Base-by-base conservation (phyloP, 2,888 invertebrate species). In the Ectemnius cavifrons region DNA sequence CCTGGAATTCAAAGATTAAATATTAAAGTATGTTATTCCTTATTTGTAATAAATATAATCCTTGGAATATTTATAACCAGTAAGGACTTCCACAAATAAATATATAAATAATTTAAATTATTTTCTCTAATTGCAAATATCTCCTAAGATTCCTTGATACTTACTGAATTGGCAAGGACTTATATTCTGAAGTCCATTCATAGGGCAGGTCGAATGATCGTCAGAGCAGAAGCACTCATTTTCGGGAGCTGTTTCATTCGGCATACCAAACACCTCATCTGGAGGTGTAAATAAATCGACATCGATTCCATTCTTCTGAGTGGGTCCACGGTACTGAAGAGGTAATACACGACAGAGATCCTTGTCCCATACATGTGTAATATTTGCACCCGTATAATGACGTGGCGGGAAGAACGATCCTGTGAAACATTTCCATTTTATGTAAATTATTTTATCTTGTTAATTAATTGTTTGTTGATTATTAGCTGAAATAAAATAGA, bases 371-470 rank as follows among this genome's bases (percentile, higher is more conserved):
- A 97, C 91, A 81, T 96, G 93, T 16, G 97, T 93, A 0, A 93
- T 91, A 87, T 97, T 94, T 0, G 93, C 92, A 71, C 89, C 88
- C 11, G 91, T 91, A 58, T 72, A 67, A 60, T 95, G 93, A 0
- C 96, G 93, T 0, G 97, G 97, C 0, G 97, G 97, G 88, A 96
- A 97, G 91, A 97, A 96, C 0, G 96, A 96, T 0, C 97, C 97
- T 92, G 64, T 0, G 56, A 75, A 27, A 37, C 23, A 23, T 23
- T 2, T 23, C 23, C 23, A 23, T 23, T 23, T 23, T 23, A 23
- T 23, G 23, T 23, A 23, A 23, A 23, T 23, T 3, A 23, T 23
- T 23, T 23, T 23, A 23, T 23, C 23, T 23, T 3, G 3, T 23
- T 23, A 23, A 3, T 23, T 23, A 23, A 23, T 23, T 23, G 3